phyloP scores from a whole-genome alignment of 1,140 invertebrate species.

The Drosophila dunni region DNA sequence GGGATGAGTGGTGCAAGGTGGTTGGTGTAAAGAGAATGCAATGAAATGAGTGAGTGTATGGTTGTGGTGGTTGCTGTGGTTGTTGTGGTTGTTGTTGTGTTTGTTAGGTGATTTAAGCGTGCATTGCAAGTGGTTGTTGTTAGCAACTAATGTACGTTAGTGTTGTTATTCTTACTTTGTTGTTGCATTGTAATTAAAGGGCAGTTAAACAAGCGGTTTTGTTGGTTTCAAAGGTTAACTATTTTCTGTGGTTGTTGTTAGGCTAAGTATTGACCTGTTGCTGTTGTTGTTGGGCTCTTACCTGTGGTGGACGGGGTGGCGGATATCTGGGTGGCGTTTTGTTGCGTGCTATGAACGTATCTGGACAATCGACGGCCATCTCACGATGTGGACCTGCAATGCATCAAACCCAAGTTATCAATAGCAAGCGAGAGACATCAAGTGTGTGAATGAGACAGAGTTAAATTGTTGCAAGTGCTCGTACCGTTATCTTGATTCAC shows the following conservation, averaged over 20 bases:
- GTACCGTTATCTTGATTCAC: slow-evolving; percentile 88
- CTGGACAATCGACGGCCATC: slow-evolving; percentile 99
- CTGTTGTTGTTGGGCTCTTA: slow-evolving; percentile 45
- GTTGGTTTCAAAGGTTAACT: not conserved
- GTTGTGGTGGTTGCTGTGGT: slow-evolving; percentile 8
- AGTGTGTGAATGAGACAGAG: not conserved
- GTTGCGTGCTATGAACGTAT: slow-evolving; percentile 95
- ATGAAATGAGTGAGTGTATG: slow-evolving; percentile 53
- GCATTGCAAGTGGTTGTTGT: slow-evolving; percentile 1
- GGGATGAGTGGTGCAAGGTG: slow-evolving; percentile 37
- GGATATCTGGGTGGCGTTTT: slow-evolving; percentile 97
- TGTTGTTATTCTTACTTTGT: slow-evolving; percentile 2
- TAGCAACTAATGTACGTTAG: slow-evolving; percentile 7
- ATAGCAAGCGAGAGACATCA: not conserved
- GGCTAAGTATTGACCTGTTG: not conserved
- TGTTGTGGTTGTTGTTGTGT: slow-evolving; percentile 23
- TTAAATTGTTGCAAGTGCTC: slow-evolving; percentile 21
- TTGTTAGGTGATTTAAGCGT: not conserved
- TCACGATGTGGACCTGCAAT: slow-evolving; percentile 92
- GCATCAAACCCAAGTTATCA: not conserved
- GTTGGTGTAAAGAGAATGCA: slow-evolving; percentile 58
- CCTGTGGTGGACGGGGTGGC: slow-evolving; percentile 88
- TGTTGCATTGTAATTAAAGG: not conserved
- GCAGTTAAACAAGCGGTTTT: not conserved
- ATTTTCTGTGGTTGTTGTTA: not conserved